A percentile compares a stretch with the other conserved stretches of the same genome.
phyloP scores from a whole-genome alignment of 2,797 vertebrate genomes.

The Brotula barbata region DNA sequence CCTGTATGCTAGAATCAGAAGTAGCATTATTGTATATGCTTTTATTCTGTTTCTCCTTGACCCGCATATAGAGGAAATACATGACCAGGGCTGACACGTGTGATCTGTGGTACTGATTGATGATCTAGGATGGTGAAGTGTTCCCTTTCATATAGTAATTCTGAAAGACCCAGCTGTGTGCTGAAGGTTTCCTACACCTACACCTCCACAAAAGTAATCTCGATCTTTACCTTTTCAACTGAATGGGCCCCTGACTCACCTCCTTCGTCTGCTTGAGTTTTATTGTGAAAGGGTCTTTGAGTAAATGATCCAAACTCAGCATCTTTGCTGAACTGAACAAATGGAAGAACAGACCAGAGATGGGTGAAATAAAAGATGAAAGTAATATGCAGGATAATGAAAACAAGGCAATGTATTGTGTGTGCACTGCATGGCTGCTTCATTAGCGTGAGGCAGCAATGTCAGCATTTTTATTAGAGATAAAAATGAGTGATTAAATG shows the following conservation, averaged over 20 bases:
- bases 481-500: constrained; percentile 16
- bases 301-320: too few species aligned
- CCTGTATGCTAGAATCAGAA: too few species aligned
- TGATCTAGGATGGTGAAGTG: constrained; percentile 26
- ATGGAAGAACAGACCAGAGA: too few species aligned
- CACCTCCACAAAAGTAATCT: not conserved
- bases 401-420: constrained; percentile 1
- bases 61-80: constrained; percentile 17
- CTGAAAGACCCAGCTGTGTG: constrained; percentile 12
- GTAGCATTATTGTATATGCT: too few species aligned
- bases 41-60: not conserved
- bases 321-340: too few species aligned
- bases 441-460: not conserved
- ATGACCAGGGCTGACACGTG: constrained; percentile 6
- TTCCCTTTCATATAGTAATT: constrained; percentile 26
- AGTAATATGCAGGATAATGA: too few species aligned
- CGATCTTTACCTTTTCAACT: not conserved
- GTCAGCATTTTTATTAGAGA: constrained; percentile 22
- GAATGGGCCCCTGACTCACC: not conserved
- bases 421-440: not conserved
- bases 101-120: constrained; percentile 36
- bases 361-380: too few species aligned
- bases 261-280: constrained; percentile 3
- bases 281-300: constrained; percentile 10
- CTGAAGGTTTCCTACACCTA: constrained; percentile 26